Evolutionary conservation across 2,797 vertebrate species (phyloP).

Genomic region (Dendrocincla tyrannina): DNA sequence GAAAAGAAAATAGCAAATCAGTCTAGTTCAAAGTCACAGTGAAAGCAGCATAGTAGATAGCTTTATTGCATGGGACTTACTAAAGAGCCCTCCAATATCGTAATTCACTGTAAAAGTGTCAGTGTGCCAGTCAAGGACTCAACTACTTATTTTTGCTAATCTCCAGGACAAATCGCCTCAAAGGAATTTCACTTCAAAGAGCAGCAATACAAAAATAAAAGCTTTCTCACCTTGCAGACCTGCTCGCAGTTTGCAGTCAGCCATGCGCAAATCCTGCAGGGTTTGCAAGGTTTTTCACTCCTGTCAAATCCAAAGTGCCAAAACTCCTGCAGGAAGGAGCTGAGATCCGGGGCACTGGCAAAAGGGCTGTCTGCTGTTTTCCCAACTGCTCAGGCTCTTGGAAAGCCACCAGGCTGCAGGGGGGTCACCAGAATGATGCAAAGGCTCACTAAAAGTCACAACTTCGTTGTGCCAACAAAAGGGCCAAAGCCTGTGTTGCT

Average conservation of each 20-base stretch:
- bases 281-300: not conserved
- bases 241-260: not conserved
- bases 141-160: slow-evolving; percentile 14
- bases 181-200: slow-evolving; percentile 41
- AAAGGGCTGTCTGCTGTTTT: slow-evolving; percentile 5
- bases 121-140: not conserved
- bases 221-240: slow-evolving; percentile 7
- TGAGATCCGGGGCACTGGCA: not conserved
- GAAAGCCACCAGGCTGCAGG: not conserved
- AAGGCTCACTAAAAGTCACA: not conserved
- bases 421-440: not conserved
- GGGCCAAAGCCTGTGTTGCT: slow-evolving; percentile 3
- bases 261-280: not conserved
- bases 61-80: not conserved
- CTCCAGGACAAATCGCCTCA: slow-evolving; percentile 23
- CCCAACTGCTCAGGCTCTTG: slow-evolving; percentile 37
- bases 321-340: not conserved
- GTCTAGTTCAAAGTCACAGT: not conserved
- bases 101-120: not conserved
- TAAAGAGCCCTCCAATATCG: not conserved
- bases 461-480: not conserved
- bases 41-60: not conserved
- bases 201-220: slow-evolving; percentile 2
- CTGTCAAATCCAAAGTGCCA: not conserved
- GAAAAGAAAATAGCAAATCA: not conserved